Evolutionary conservation across 37 sponge, comb jelly and placozoan species (phyloP), one percentile per base, ranked within the genome.

Genomic region (Crambe crambe): DNA sequence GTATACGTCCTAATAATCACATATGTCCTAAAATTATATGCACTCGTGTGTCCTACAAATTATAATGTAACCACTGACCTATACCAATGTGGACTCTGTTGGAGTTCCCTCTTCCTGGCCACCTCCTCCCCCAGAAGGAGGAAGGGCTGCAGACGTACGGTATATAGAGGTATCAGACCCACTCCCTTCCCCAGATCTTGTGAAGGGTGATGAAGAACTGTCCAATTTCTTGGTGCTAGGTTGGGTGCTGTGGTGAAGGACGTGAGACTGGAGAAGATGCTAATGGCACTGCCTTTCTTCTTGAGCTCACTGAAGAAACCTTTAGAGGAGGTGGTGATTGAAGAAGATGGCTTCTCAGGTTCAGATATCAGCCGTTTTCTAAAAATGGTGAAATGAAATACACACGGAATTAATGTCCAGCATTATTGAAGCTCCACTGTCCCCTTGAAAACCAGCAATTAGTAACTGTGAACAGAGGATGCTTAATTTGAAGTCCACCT

Each of bases 241-340:
- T 31, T 74, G 37, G 42, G 26, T 1, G 38, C 21, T 34, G 42
- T 56, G 31, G 57, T 56, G 27, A 61, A 58, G 12, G 40, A 25
- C 2, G 80, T 22, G 23, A 69, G 69, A 27, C 72, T 62, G 40
- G 81, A 81, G 72, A 81, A 81, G 58, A 81, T n/a, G 27, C 23
- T 72, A 37, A 81, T 81, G 73, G 72, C 81, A 27, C 37, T 37
- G 32, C 81, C 44, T 62, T 81, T 81, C 81, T 71, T 81, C 72
- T 59, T 81, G 25, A 80, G 69, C 42, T 80, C 80, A 30, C 68
- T 22, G 1, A 81, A 30, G 43, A 38, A 60, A 20, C 63, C 67
- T 27, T 64, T 78, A 25, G 54, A 37, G 77, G 51, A 4, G 23
- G 27, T 38, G 32, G 17, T 30, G 67, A 22, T 22, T 10, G 41